Percentiles rank a stretch among this genome's conserved stretches.
Conservation (phyloP, 1,140 invertebrate genomes). For the Sipha flava region DNA sequence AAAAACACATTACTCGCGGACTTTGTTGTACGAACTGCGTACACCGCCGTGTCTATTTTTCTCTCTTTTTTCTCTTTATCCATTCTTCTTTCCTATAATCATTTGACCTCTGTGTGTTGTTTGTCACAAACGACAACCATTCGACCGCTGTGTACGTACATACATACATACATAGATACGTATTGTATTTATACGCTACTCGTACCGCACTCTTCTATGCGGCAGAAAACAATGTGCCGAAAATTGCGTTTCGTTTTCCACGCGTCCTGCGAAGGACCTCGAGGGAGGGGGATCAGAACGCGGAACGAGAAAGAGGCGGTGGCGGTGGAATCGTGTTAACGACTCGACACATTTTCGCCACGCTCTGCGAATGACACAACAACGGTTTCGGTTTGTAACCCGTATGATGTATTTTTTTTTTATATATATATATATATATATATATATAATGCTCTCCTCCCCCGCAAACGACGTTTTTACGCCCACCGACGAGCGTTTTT, state of each 20-base stretch:
- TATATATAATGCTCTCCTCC: too few species aligned
- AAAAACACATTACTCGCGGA: too few species aligned
- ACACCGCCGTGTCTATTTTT: too few species aligned
- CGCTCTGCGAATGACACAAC: conserved; percentile 26
- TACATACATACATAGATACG: too few species aligned
- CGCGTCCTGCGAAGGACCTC: too few species aligned
- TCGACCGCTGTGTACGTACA: too few species aligned
- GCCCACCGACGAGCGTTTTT: conserved; percentile 22
- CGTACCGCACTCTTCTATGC: too few species aligned
- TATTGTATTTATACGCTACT: too few species aligned
- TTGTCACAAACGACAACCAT: neutral
- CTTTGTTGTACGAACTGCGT: too few species aligned
- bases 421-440: neutral
- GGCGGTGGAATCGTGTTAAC: conserved; percentile 7
- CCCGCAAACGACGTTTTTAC: neutral
- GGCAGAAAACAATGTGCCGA: neutral
- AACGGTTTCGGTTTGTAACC: neutral
- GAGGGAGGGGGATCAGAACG: too few species aligned
- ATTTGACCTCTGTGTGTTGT: neutral
- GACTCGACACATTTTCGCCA: conserved; percentile 30
- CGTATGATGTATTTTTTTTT: conserved; percentile 9
- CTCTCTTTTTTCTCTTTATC: too few species aligned
- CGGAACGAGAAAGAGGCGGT: neutral
- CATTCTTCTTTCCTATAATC: neutral
- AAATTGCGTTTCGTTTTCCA: neutral